phyloP scores from a whole-genome alignment of 2,888 invertebrate genomes.

The Rotaria magnacalcarata region DNA sequence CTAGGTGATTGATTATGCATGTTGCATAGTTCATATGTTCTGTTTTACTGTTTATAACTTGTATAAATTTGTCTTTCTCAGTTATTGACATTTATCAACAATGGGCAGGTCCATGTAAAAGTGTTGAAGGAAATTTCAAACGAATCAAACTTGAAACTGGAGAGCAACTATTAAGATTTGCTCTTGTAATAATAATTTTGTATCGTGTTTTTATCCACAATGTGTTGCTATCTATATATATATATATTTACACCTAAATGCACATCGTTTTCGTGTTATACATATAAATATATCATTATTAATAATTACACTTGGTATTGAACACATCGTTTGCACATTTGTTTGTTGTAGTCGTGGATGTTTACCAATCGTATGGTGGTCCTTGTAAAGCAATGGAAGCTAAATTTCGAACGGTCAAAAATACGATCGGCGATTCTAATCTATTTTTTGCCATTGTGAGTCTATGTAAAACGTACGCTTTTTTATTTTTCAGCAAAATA shows the following conservation, averaged over 20 bases:
- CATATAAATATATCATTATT: not conserved
- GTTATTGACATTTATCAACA: slow-evolving; percentile 82
- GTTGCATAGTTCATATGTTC: not conserved
- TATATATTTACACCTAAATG: too few species aligned
- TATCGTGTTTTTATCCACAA: not conserved
- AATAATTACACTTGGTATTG: not conserved
- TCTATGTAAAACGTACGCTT: not conserved
- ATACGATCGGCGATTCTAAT: slow-evolving; percentile 40
- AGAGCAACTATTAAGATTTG: slow-evolving; percentile 74
- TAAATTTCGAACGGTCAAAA: slow-evolving; percentile 62
- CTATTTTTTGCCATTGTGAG: slow-evolving; percentile 45
- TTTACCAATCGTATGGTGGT: slow-evolving; percentile 86
- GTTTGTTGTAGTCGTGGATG: slow-evolving; percentile 69
- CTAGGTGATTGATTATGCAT: slow-evolving; percentile 31
- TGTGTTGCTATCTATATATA: not conserved
- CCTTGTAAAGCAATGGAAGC: slow-evolving; percentile 80
- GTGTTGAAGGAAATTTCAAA: slow-evolving; percentile 76
- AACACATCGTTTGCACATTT: not conserved
- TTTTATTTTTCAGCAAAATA: not conserved
- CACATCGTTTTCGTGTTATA: not conserved
- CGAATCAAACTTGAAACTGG: slow-evolving; percentile 81
- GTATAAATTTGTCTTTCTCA: slow-evolving; percentile 52
- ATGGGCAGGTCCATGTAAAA: slow-evolving; percentile 83
- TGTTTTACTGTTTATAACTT: not conserved
- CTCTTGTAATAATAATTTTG: slow-evolving; percentile 64